phyloP scores from a whole-genome alignment of 2,113 vertebrate species.

The Tragelaphus scriptus region DNA sequence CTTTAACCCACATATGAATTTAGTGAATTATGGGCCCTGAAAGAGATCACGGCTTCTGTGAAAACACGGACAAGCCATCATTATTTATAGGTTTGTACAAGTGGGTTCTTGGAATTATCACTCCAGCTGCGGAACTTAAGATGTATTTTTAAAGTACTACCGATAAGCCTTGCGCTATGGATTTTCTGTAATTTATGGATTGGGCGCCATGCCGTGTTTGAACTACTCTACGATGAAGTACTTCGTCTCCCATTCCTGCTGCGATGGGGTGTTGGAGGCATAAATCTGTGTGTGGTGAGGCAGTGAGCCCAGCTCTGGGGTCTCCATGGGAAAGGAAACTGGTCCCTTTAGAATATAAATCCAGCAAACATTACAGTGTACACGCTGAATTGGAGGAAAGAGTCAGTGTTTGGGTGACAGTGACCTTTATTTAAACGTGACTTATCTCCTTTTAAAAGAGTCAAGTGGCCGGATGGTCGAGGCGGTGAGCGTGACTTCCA shows the following conservation, averaged over 20 bases:
- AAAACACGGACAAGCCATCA: fast-evolving
- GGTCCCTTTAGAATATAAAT: not conserved
- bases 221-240: not conserved
- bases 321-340: fast-evolving
- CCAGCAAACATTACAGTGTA: not conserved
- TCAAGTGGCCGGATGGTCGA: fast-evolving
- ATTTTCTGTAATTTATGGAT: not conserved
- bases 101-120: not conserved
- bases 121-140: not conserved
- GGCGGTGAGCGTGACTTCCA: fast-evolving
- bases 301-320: fast-evolving
- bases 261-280: not conserved
- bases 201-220: not conserved
- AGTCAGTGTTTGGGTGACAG: not conserved
- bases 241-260: not conserved
- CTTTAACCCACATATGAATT: fast-evolving
- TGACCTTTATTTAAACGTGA: not conserved
- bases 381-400: fast-evolving
- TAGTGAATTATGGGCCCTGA: not conserved
- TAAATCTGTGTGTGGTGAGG: not conserved
- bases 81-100: not conserved
- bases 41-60: not conserved
- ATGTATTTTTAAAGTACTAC: not conserved
- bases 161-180: not conserved
- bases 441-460: not conserved